These are phyloP conservation scores for Perizoma flavofasciatum DNA, from an alignment of 2,888 invertebrate genomes.

Conservation along the genomic window DNA sequence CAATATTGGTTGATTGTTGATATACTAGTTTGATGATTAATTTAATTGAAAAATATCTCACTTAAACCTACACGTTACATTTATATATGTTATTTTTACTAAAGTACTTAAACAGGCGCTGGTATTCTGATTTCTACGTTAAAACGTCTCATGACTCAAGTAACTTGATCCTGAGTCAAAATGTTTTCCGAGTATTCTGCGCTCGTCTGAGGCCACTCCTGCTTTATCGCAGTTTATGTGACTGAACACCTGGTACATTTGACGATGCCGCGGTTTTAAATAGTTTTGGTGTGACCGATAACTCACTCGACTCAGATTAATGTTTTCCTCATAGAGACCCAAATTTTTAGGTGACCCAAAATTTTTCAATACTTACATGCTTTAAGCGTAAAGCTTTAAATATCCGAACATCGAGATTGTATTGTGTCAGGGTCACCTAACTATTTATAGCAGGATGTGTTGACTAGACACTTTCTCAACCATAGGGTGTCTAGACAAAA, in stretches of 20 bases:
- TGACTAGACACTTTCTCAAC: constrained; percentile 22
- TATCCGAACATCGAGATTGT: constrained; percentile 4
- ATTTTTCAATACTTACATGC: constrained; percentile 8
- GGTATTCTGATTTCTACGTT: constrained; percentile 19
- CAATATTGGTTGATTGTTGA: no score
- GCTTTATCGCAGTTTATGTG: constrained; percentile 41
- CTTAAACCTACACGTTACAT: no score
- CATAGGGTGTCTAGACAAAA: not conserved
- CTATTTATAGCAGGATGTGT: constrained; percentile 26
- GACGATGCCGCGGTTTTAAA: constrained; percentile 31
- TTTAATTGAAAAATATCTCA: no score
- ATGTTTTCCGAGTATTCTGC: constrained; percentile 45
- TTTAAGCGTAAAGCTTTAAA: not conserved
- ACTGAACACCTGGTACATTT: constrained; percentile 36
- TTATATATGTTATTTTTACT: no score
- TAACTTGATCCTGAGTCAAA: constrained; percentile 25
- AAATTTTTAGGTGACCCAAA: no score
- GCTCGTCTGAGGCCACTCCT: constrained; percentile 41
- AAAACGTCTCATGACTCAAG: constrained; percentile 31
- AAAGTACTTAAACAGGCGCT: not conserved
- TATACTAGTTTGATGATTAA: no score
- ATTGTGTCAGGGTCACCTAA: constrained; percentile 26
- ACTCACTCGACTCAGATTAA: constrained; percentile 33
- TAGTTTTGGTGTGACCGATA: constrained; percentile 40
- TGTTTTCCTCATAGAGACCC: constrained; percentile 24